These are phyloP conservation scores for Agelas oroides DNA, from an alignment of 37 sponge, comb jelly and placozoan species.

Conservation along the genomic window DNA sequence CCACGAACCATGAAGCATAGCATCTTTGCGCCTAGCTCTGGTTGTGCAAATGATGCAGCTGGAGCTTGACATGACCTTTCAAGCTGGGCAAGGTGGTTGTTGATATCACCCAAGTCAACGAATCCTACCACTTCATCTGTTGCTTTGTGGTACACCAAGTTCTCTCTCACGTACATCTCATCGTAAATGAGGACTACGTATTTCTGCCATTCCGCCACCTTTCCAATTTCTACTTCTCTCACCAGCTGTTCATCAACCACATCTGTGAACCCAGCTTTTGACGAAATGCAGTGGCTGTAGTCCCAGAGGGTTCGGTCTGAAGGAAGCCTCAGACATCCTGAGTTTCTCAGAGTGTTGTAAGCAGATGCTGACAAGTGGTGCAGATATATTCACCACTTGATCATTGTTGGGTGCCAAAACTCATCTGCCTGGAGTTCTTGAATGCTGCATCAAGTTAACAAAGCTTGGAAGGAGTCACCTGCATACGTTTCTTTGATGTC, in stretches of 20 bases:
- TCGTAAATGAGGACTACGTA: slow-evolving; percentile 29
- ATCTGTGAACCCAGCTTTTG: slow-evolving; percentile 25
- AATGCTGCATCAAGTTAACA: slow-evolving; percentile 3
- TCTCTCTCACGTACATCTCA: slow-evolving; percentile 52
- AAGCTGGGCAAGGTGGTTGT: slow-evolving; percentile 15
- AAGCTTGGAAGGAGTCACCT: neutral
- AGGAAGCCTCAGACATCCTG: slow-evolving; percentile 50
- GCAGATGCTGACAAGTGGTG: slow-evolving; percentile 43
- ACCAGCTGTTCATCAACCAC: slow-evolving; percentile 25
- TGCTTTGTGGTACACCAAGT: slow-evolving; percentile 46
- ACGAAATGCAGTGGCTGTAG: slow-evolving; percentile 49
- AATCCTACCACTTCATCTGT: slow-evolving; percentile 44
- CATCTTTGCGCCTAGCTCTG: slow-evolving; percentile 29
- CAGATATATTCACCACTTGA: slow-evolving; percentile 65
- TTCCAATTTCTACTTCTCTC: slow-evolving; percentile 34
- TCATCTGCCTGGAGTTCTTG: neutral
- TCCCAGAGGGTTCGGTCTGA: slow-evolving; percentile 61
- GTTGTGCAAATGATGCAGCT: no score
- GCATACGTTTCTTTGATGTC: neutral
- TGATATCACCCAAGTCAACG: slow-evolving; percentile 29
- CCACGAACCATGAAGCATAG: slow-evolving; percentile 47
- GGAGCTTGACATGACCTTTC: slow-evolving; percentile 1
- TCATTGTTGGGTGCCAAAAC: slow-evolving; percentile 52
- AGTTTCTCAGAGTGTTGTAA: slow-evolving; percentile 30
- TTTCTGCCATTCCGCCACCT: slow-evolving; percentile 37